These are phyloP conservation scores for Criorhina ranunculi DNA, from an alignment of 2,888 invertebrate species.

Conservation along the genomic window DNA sequence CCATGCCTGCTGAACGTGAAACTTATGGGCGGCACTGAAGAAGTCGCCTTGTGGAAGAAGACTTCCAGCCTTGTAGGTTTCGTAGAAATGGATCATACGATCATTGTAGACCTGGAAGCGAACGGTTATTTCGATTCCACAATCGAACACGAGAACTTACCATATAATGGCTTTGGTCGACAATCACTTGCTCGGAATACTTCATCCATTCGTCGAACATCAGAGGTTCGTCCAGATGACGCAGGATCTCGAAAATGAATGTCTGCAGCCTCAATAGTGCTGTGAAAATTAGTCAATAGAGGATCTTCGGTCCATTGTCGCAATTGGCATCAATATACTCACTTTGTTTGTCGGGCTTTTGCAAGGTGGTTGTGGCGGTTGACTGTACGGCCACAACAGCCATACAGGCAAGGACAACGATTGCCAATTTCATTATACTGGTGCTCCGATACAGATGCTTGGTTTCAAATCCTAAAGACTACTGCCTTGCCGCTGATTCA, in stretches of 20 bases:
- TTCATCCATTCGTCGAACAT: conserved; percentile 47
- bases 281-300: background rate
- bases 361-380: conserved; percentile 74
- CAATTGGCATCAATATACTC: background rate
- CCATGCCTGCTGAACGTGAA: conserved; percentile 87
- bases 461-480: conserved; percentile 17
- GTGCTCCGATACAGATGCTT: conserved; percentile 66
- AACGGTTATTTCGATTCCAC: background rate
- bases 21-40: conserved; percentile 84
- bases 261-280: conserved; percentile 79
- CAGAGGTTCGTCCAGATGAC: conserved; percentile 77
- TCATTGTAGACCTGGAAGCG: conserved; percentile 77
- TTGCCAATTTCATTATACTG: conserved; percentile 80
- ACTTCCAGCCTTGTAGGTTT: conserved; percentile 82
- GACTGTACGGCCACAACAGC: conserved; percentile 80
- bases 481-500: background rate
- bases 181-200: conserved; percentile 18
- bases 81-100: conserved; percentile 81
- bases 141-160: background rate
- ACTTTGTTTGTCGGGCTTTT: conserved; percentile 55
- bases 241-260: conserved; percentile 81
- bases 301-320: background rate
- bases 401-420: conserved; percentile 80
- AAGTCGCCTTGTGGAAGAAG: conserved; percentile 86
- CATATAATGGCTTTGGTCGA: conserved; percentile 20